Conservation (phyloP, 2,888 invertebrate species). For the Cenopis cana region DNA sequence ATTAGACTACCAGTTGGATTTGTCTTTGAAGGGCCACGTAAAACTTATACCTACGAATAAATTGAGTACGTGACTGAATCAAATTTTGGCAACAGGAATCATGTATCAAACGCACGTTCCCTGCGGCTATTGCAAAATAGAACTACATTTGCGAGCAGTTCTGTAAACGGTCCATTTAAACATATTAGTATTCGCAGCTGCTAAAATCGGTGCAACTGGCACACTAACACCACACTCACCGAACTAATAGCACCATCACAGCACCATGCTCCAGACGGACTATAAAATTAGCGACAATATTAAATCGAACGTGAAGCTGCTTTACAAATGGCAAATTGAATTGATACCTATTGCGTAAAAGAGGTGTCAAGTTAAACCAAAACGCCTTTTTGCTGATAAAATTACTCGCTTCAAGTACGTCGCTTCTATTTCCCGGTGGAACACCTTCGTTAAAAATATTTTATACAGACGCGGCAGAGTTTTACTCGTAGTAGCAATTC, state of each 20-base stretch:
- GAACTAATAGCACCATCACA: too few relatives aligned
- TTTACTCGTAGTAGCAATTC: too few relatives aligned
- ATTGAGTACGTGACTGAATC: constrained; percentile 20
- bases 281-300: constrained; percentile 8
- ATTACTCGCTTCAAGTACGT: too few relatives aligned
- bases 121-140: constrained; percentile 15
- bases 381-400: too few relatives aligned
- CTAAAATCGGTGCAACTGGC: background rate
- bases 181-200: constrained; percentile 29
- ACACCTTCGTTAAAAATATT: too few relatives aligned
- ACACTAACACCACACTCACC: too few relatives aligned
- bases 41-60: constrained; percentile 9
- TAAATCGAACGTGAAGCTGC: background rate
- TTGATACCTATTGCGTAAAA: too few relatives aligned
- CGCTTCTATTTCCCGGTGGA: too few relatives aligned
- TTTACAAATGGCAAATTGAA: background rate
- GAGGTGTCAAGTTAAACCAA: too few relatives aligned
- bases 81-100: background rate
- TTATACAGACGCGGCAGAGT: too few relatives aligned
- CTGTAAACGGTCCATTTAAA: constrained; percentile 32
- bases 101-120: too few relatives aligned
- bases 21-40: constrained; percentile 9
- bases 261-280: background rate
- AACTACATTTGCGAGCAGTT: constrained; percentile 14
- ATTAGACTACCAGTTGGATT: background rate